phyloP scores from a whole-genome alignment of 2,113 vertebrate genomes.

The Heterotis niloticus region DNA sequence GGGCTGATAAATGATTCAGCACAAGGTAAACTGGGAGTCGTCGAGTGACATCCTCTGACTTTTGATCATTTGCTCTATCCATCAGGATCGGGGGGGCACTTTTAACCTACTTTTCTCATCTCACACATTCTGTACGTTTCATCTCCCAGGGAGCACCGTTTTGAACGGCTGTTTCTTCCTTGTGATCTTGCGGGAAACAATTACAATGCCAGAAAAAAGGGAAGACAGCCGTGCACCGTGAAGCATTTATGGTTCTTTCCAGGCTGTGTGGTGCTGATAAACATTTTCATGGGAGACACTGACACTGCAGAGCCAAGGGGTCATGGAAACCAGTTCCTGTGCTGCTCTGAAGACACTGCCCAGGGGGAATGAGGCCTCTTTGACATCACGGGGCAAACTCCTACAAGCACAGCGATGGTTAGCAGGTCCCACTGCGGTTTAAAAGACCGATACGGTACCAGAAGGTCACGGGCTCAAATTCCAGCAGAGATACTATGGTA shows the following conservation, averaged over 20 bases:
- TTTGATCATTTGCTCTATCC: neutral
- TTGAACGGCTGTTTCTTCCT: neutral
- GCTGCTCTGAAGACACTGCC: too few species aligned
- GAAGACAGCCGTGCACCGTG: neutral
- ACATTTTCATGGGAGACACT: neutral
- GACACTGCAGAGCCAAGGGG: neutral
- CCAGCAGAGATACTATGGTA: too few species aligned
- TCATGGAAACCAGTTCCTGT: too few species aligned
- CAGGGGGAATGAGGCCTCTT: too few species aligned
- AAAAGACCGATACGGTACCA: too few species aligned
- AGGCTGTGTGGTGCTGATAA: neutral
- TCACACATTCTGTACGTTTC: neutral
- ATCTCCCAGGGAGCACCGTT: neutral
- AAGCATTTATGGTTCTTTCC: neutral
- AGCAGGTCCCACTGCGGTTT: too few species aligned
- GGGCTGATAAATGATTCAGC: neutral
- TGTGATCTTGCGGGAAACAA: neutral
- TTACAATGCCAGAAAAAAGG: neutral
- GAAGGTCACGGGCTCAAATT: too few species aligned
- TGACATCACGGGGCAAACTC: too few species aligned
- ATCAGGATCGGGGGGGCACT: neutral
- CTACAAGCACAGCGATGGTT: too few species aligned
- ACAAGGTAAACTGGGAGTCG: neutral
- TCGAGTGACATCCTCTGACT: neutral
- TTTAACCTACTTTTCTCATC: conserved; percentile 3